Conservation (phyloP, 2,888 invertebrate species). For the Drosophila kokeensis region DNA sequence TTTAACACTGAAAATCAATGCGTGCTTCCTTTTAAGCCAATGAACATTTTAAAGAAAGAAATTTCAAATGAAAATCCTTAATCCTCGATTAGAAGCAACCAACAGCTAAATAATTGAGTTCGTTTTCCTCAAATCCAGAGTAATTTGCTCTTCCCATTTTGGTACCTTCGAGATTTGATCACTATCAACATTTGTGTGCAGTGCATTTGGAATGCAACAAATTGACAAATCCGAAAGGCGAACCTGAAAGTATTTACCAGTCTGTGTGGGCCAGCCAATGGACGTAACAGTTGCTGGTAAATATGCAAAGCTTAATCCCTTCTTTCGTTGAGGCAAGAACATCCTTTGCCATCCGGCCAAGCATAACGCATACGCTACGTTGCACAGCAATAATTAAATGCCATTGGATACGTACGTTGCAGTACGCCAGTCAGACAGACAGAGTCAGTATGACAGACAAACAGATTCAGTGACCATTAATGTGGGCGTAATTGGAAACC, state of each 20-base stretch:
- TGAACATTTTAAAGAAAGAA: too few species aligned
- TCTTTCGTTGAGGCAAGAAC: conserved; percentile 19
- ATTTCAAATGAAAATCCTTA: neutral
- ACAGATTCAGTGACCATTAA: conserved; percentile 69
- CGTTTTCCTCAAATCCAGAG: neutral
- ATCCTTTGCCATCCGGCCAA: conserved; percentile 70
- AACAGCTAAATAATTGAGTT: neutral
- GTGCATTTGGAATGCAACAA: conserved; percentile 12
- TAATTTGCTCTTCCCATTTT: neutral
- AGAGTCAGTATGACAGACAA: conserved; percentile 3
- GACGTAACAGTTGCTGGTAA: conserved; percentile 39
- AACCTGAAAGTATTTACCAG: conserved; percentile 56
- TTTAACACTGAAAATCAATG: neutral
- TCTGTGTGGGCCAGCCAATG: conserved; percentile 22
- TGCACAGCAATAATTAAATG: conserved; percentile 82
- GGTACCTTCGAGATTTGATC: neutral
- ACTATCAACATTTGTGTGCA: neutral
- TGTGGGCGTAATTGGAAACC: conserved; percentile 81
- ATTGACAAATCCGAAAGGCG: conserved; percentile 61
- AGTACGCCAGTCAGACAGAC: conserved; percentile 3
- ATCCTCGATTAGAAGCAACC: neutral
- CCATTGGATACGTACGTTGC: conserved; percentile 67
- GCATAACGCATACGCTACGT: conserved; percentile 81
- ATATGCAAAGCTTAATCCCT: conserved; percentile 40
- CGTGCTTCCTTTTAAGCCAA: too few species aligned